phyloP scores from a whole-genome alignment of 1,140 invertebrate species.

The Bilobella aurantiaca region DNA sequence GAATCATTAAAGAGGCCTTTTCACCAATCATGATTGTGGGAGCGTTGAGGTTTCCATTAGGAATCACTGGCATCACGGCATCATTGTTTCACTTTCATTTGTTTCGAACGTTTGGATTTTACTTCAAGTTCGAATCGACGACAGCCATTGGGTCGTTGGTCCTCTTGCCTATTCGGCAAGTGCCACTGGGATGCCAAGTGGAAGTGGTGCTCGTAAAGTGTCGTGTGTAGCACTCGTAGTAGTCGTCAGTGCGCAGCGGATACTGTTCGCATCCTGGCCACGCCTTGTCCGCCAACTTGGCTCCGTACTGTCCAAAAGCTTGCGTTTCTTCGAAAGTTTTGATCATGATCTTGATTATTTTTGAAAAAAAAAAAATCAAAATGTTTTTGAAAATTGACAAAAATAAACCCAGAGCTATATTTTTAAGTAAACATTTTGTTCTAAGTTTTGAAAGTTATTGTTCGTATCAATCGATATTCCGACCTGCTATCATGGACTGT shows the following conservation, averaged over 20 bases:
- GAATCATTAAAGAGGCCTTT: background rate
- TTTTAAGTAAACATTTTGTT: no score
- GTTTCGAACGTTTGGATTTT: background rate
- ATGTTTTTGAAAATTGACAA: background rate
- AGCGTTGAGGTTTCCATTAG: background rate
- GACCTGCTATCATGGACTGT: slow-evolving; percentile 36
- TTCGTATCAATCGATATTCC: no score
- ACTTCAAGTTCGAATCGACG: slow-evolving; percentile 38
- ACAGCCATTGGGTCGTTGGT: slow-evolving; percentile 49
- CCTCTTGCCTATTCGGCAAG: slow-evolving; percentile 63
- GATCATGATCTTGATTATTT: slow-evolving; percentile 22
- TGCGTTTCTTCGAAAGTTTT: slow-evolving; percentile 8
- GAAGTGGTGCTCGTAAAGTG: slow-evolving; percentile 54
- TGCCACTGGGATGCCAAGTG: slow-evolving; percentile 59
- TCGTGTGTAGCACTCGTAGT: slow-evolving; percentile 47
- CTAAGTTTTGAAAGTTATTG: no score
- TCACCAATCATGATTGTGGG: background rate
- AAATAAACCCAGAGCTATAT: background rate
- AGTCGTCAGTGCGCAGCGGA: slow-evolving; percentile 32
- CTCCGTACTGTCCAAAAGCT: slow-evolving; percentile 3
- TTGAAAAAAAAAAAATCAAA: slow-evolving; percentile 33
- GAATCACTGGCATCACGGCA: background rate
- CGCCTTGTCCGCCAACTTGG: background rate
- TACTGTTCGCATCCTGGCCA: slow-evolving; percentile 33
- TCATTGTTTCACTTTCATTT: no score